A percentile compares a stretch with the other conserved stretches of the same genome.
Conservation (phyloP, 2,113 vertebrate species). For the Cheirogaleus medius region DNA sequence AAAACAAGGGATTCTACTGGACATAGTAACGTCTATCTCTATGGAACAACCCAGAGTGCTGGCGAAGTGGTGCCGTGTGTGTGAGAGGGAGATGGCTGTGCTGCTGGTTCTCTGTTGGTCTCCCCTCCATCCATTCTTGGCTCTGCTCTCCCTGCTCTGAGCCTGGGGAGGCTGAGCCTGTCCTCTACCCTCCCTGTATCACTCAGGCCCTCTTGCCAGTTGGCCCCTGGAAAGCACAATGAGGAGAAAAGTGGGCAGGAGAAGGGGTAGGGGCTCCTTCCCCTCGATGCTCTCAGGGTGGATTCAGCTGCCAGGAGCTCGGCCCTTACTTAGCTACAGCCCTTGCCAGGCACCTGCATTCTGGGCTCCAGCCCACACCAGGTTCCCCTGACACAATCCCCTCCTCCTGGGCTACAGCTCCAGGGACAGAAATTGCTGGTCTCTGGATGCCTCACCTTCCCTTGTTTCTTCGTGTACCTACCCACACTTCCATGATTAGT, state of each 20-base stretch:
- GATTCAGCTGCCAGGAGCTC: neutral
- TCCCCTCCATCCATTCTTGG: neutral
- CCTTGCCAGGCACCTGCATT: neutral
- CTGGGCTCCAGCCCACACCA: neutral
- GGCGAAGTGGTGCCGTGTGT: neutral
- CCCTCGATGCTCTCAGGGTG: neutral
- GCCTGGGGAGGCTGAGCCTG: no score
- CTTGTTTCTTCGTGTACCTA: neutral
- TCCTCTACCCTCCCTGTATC: neutral
- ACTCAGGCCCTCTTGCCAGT: neutral
- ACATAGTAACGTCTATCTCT: neutral
- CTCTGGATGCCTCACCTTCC: neutral
- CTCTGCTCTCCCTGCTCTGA: neutral
- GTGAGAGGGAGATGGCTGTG: neutral
- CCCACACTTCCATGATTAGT: neutral
- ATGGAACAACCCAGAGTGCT: neutral
- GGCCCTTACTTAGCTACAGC: neutral
- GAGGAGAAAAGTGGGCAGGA: neutral
- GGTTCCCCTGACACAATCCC: neutral
- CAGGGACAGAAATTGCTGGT: neutral
- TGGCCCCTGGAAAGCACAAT: neutral
- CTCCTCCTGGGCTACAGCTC: neutral
- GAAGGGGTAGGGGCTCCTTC: neutral
- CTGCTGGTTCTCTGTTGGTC: neutral
- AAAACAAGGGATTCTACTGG: neutral